phyloP scores from a whole-genome alignment of 2,113 vertebrate species.

The Labeo rohita region DNA sequence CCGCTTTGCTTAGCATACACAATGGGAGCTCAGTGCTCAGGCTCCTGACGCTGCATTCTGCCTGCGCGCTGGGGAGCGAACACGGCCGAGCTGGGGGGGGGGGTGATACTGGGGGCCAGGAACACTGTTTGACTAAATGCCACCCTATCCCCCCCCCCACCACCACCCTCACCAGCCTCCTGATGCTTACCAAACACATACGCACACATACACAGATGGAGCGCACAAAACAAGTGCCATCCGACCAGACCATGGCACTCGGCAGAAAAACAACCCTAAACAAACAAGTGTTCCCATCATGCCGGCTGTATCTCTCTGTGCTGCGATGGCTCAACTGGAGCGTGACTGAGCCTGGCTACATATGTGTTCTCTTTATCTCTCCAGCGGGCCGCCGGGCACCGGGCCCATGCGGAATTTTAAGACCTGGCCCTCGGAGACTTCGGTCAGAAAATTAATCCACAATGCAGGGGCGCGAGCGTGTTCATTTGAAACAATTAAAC shows the following conservation, averaged over 20 bases:
- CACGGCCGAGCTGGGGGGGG: conserved; percentile 49
- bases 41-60: conserved; percentile 84
- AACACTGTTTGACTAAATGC: conserved; percentile 79
- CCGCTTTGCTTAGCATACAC: conserved; percentile 83
- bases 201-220: conserved; percentile 66
- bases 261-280: conserved; percentile 66
- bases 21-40: conserved; percentile 80
- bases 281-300: conserved; percentile 74
- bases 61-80: conserved; percentile 74
- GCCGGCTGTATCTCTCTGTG: conserved; percentile 58
- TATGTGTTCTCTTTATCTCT: conserved; percentile 66
- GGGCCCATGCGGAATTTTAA: conserved; percentile 71
- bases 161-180: conserved; percentile 38
- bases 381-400: conserved; percentile 61
- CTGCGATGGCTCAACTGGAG: conserved; percentile 43
- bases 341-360: conserved; percentile 58
- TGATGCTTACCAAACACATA: conserved; percentile 50
- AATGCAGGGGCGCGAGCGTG: conserved; percentile 10
- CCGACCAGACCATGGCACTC: conserved; percentile 59
- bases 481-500: conserved; percentile 50
- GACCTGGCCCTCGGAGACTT: conserved; percentile 57
- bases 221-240: conserved; percentile 69
- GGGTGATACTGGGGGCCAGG: conserved; percentile 45
- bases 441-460: conserved; percentile 42
- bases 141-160: conserved; percentile 64